Conservation (phyloP, 2,113 vertebrate species). For the Epinephelus fuscoguttatus region DNA sequence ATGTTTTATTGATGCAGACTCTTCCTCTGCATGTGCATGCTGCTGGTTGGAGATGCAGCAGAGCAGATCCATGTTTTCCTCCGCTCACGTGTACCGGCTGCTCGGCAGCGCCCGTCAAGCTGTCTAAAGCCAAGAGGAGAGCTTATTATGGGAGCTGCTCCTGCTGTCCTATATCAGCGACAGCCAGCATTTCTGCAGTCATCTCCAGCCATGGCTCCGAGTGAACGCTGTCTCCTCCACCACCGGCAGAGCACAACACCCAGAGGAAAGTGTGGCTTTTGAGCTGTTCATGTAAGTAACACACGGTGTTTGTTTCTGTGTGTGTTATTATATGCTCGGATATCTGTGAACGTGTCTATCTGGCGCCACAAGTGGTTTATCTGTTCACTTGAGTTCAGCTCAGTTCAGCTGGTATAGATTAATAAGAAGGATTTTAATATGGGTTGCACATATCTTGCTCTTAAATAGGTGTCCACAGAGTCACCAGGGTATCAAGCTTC, state of each 20-base stretch:
- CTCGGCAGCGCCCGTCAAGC: constrained; percentile 52
- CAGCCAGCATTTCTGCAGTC: constrained; percentile 42
- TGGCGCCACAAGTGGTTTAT: constrained; percentile 12
- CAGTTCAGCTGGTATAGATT: neutral
- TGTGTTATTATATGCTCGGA: neutral
- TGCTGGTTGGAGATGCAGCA: constrained; percentile 7
- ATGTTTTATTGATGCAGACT: no score
- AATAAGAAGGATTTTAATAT: neutral
- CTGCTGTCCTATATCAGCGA: constrained; percentile 56
- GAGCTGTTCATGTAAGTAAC: constrained; percentile 38
- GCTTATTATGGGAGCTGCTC: constrained; percentile 64
- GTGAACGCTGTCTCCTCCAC: constrained; percentile 5
- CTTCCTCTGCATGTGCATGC: neutral
- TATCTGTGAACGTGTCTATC: neutral
- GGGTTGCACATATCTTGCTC: neutral
- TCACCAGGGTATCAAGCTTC: neutral
- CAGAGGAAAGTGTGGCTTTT: neutral
- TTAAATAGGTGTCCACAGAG: neutral
- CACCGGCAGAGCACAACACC: neutral
- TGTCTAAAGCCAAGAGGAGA: constrained; percentile 54
- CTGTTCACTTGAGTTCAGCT: neutral
- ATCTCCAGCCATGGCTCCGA: constrained; percentile 47
- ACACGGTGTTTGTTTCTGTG: neutral
- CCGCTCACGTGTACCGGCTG: constrained; percentile 64
- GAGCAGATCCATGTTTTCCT: constrained; percentile 60